Conservation (phyloP, 2,113 vertebrate species). For the Casuarius casuarius region DNA sequence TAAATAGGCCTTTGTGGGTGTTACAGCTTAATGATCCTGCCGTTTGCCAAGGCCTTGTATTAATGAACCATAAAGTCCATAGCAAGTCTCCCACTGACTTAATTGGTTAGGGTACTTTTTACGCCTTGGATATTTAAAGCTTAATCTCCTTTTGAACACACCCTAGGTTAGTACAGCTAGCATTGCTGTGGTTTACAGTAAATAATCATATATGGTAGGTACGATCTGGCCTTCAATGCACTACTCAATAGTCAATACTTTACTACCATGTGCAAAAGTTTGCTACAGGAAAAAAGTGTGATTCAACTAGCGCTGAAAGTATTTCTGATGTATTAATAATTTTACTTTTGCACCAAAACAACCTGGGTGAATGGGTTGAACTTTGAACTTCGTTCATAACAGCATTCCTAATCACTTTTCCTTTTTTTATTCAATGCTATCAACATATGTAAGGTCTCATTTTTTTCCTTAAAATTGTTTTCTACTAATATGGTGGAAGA, state of each 20-base stretch:
- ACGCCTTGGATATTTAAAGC: not conserved
- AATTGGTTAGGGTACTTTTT: not conserved
- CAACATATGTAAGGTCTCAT: not conserved
- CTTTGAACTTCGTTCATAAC: not conserved
- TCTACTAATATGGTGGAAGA: not conserved
- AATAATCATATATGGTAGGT: not conserved
- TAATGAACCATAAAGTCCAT: not conserved
- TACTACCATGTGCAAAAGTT: not conserved
- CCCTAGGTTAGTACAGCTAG: not conserved
- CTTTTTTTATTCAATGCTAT: not conserved
- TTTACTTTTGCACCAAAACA: not conserved
- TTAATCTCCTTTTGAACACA: not conserved
- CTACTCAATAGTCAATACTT: not conserved
- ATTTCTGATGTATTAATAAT: not conserved
- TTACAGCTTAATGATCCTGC: not conserved
- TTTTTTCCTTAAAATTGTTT: not conserved
- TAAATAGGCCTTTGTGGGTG: not conserved
- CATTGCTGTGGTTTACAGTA: not conserved
- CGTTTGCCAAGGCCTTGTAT: not conserved
- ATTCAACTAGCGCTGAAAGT: not conserved
- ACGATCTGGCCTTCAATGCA: not conserved
- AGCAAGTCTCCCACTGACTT: not conserved
- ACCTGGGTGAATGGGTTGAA: not conserved
- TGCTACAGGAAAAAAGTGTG: not conserved
- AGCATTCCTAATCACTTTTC: not conserved